Evolutionary conservation across 1,140 invertebrate species (phyloP).

Genomic region (Palaemon carinicauda): DNA sequence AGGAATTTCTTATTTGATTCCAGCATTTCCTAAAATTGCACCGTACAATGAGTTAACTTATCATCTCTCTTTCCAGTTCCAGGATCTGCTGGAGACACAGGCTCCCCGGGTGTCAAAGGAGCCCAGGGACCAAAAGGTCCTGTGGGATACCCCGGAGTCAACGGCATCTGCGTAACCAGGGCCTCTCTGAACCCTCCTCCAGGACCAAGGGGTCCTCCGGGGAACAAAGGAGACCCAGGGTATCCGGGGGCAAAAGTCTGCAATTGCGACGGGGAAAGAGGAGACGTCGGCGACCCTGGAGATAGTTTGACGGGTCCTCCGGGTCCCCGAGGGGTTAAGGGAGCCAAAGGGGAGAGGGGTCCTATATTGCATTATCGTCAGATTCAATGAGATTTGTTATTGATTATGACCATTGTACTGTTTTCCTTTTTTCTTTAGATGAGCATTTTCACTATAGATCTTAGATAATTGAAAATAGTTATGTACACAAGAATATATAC

Average conservation of each 20-base stretch:
- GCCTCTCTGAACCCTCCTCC: neutral
- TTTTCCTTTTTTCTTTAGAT: too few species aligned
- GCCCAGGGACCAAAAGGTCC: neutral
- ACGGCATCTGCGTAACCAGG: slow-evolving; percentile 7
- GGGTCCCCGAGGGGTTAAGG: slow-evolving; percentile 3
- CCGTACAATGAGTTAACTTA: too few species aligned
- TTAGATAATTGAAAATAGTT: too few species aligned
- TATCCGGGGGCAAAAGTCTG: neutral
- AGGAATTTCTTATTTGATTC: neutral
- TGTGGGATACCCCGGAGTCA: neutral
- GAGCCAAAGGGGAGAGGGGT: slow-evolving; percentile 3
- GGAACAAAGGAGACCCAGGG: slow-evolving; percentile 14
- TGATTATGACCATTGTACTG: too few species aligned
- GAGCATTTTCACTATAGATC: too few species aligned
- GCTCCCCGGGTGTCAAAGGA: neutral
- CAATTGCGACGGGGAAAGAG: neutral
- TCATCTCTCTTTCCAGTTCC: neutral
- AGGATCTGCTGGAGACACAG: neutral
- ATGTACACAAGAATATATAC: too few species aligned
- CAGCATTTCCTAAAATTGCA: neutral
- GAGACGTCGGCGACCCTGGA: neutral
- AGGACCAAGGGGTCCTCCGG: neutral
- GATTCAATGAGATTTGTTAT: too few species aligned
- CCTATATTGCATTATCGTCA: neutral
- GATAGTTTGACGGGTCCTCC: neutral